Evolutionary conservation across 53 echinoderm and acorn worm genomes (phyloP), one percentile per base, ranked within the genome.

Genomic region (Arbacia lixula): DNA sequence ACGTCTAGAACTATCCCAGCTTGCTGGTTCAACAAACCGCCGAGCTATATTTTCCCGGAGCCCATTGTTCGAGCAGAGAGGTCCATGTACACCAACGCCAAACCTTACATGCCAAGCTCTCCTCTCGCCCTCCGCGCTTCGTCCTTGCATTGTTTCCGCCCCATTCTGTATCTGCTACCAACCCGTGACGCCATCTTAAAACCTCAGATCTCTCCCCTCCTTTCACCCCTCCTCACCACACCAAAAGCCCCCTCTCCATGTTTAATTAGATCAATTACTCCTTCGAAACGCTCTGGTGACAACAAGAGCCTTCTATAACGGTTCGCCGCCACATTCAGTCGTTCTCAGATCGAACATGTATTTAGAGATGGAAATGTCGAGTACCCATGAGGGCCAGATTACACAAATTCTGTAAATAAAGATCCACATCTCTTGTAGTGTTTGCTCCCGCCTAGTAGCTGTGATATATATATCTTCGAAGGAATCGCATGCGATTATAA

Each of bases 251-350:
- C 39, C 21, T 46, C 49, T 81, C 30, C 42, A 81, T 81, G 50
- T 81, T 81, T 81, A 81, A 63, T 81, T 79, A 79, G 79, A 81
- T 81, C 62, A 81, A 81, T 63, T 81, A 61, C 79, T 36, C 36
- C 43, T 38, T 20, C 64, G 61, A 30, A 62, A 63, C 46, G 64
- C 82, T 31, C 46, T 34, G n/a, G 30, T 49, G 49, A 81, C 82
- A 63, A 63, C 79, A 39, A 42, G 79, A 14, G 32, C 22, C 63
- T 63, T 81, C 28, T 39, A 40, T 78, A 78, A 60, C 28, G 27
- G 60, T 38, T 3, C 6, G 39, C 58, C 60, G 60, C 58, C 24
- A 60, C 41, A 78, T 78, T 4, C 79, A 36, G n/a, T 60, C 30
- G 25, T 4, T 60, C 24, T 19, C 60, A 46, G 33, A 81, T 81